These are phyloP conservation scores for Odontamblyopus lacepedii DNA, from an alignment of 2,797 vertebrate genomes.

Conservation along the genomic window DNA sequence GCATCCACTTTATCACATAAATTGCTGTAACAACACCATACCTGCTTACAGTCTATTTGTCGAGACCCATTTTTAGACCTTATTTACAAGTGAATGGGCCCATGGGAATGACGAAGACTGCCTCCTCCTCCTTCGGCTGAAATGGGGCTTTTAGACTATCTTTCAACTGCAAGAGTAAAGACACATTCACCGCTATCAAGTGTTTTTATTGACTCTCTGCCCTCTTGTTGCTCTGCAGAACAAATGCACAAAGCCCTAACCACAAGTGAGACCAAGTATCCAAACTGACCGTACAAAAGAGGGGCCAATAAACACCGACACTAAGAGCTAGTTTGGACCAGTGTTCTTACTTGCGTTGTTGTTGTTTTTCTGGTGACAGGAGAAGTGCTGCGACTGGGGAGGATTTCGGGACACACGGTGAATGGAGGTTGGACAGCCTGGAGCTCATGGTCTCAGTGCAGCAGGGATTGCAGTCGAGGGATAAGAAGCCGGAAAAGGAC, in stretches of 20 bases:
- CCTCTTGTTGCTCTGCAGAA: slow-evolving; percentile 32
- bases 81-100: slow-evolving; percentile 21
- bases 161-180: slow-evolving; percentile 22
- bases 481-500: slow-evolving; percentile 90
- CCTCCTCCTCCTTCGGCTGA: slow-evolving; percentile 21
- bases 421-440: slow-evolving; percentile 94
- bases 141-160: slow-evolving; percentile 33
- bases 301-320: neutral
- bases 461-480: slow-evolving; percentile 91
- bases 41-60: neutral
- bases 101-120: slow-evolving; percentile 4
- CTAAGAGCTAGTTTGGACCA: slow-evolving; percentile 3
- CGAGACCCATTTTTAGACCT: neutral
- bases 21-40: neutral
- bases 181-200: slow-evolving; percentile 27
- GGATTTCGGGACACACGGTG: slow-evolving; percentile 85
- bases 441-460: slow-evolving; percentile 94
- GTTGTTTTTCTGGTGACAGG: slow-evolving; percentile 60
- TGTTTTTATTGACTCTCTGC: slow-evolving; percentile 42
- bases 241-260: slow-evolving; percentile 20
- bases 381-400: slow-evolving; percentile 88
- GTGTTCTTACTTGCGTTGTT: slow-evolving; percentile 4
- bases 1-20: neutral
- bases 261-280: slow-evolving; percentile 8
- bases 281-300: slow-evolving; percentile 2